These are phyloP conservation scores for Strigops habroptila DNA, from an alignment of 2,113 vertebrate species.

Conservation along the genomic window DNA sequence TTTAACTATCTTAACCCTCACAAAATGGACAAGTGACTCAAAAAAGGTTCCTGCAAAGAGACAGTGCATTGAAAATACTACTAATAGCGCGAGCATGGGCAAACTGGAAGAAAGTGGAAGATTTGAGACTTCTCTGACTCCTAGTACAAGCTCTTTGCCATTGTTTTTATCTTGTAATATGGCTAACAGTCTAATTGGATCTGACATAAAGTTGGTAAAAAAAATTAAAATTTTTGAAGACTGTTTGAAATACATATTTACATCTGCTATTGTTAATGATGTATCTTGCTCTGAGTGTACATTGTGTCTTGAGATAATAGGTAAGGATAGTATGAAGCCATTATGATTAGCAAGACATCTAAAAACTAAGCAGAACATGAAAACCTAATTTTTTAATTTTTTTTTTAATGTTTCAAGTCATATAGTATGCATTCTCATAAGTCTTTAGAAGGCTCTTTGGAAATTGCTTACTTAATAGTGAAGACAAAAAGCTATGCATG, in stretches of 20 bases:
- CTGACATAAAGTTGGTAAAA: background rate
- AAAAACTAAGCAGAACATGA: background rate
- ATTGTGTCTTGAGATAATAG: background rate
- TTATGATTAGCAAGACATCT: background rate
- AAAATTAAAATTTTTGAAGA: background rate
- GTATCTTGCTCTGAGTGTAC: background rate
- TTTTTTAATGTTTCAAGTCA: background rate
- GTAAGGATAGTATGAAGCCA: background rate
- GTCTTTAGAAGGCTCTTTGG: background rate
- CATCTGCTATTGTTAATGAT: background rate
- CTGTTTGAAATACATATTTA: background rate
- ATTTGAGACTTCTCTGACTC: background rate
- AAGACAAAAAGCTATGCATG: background rate
- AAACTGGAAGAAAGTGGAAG: background rate
- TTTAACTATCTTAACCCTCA: background rate
- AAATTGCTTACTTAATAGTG: background rate
- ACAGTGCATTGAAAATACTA: background rate
- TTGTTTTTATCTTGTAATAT: background rate
- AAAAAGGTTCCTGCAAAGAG: background rate
- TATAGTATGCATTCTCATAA: background rate
- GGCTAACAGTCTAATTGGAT: background rate
- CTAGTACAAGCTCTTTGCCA: background rate
- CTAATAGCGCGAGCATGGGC: background rate
- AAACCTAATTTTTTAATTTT: background rate
- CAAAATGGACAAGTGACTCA: background rate